Evolutionary conservation across 2,113 vertebrate species (phyloP).

Genomic region (Archilochus colubris): DNA sequence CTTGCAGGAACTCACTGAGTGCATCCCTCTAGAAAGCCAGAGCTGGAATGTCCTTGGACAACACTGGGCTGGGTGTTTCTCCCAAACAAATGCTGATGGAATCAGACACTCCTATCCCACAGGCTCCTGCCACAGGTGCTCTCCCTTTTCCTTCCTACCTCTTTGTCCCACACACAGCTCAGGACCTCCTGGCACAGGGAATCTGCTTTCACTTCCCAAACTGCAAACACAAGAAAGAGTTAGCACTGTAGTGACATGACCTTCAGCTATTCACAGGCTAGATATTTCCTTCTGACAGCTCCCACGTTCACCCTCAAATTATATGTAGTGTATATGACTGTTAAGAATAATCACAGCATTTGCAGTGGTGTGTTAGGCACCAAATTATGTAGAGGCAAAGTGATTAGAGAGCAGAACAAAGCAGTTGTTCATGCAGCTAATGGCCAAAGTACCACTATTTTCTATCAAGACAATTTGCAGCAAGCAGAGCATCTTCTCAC

Average conservation of each 20-base stretch:
- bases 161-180: not conserved
- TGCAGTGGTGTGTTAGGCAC: constrained; percentile 50
- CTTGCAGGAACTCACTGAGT: not conserved
- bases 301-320: constrained; percentile 39
- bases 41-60: not conserved
- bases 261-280: constrained; percentile 24
- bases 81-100: not conserved
- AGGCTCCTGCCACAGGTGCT: not conserved
- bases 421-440: constrained; percentile 43
- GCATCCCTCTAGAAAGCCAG: not conserved
- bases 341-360: constrained; percentile 58
- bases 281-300: constrained; percentile 19
- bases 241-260: not conserved
- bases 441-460: constrained; percentile 51
- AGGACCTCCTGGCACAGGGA: not conserved
- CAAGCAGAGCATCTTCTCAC: constrained; percentile 15
- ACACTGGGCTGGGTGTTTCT: not conserved
- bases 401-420: constrained; percentile 56
- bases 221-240: not conserved
- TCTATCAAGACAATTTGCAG: constrained; percentile 52
- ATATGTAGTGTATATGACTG: constrained; percentile 21
- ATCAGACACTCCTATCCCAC: not conserved
- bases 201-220: not conserved
- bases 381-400: constrained; percentile 57
- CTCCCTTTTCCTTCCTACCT: not conserved